Evolutionary conservation across 2,888 invertebrate species (phyloP).

Genomic region (Zele albiditarsus): DNA sequence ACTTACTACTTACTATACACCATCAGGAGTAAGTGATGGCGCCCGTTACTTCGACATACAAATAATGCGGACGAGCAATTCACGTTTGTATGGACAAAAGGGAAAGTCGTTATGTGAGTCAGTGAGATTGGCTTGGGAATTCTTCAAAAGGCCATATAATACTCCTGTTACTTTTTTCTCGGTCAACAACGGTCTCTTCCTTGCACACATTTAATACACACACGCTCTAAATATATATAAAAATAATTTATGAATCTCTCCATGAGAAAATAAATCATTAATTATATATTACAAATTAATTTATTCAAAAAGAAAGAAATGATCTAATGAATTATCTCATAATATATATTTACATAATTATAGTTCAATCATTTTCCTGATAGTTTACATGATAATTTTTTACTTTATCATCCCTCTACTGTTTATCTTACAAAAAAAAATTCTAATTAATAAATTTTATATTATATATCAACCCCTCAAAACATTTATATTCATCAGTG

Average conservation of each 20-base stretch:
- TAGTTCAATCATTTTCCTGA: too few species aligned
- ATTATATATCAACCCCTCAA: too few species aligned
- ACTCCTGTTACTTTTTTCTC: conserved; percentile 40
- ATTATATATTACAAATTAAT: too few species aligned
- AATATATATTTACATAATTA: too few species aligned
- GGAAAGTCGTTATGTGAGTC: conserved; percentile 73
- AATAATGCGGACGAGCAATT: conserved; percentile 39
- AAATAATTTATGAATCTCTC: neutral
- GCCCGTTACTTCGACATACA: conserved; percentile 50
- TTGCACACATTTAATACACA: neutral
- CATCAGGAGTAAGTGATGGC: conserved; percentile 9
- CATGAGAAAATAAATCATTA: neutral
- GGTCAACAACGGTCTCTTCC: conserved; percentile 14
- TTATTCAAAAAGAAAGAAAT: too few species aligned
- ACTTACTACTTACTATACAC: conserved; percentile 38
- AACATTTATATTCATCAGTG: too few species aligned
- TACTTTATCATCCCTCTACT: too few species aligned
- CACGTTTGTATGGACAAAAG: conserved; percentile 61
- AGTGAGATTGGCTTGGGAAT: conserved; percentile 61
- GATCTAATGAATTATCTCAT: too few species aligned
- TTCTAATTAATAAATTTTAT: too few species aligned
- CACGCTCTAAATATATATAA: neutral
- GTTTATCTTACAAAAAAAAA: too few species aligned
- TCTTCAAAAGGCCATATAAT: conserved; percentile 56
- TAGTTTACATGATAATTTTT: too few species aligned